A percentile compares a stretch with the other conserved stretches of the same genome.
phyloP scores from a whole-genome alignment of 2,888 invertebrate species.

The Netelia fuscicornis region DNA sequence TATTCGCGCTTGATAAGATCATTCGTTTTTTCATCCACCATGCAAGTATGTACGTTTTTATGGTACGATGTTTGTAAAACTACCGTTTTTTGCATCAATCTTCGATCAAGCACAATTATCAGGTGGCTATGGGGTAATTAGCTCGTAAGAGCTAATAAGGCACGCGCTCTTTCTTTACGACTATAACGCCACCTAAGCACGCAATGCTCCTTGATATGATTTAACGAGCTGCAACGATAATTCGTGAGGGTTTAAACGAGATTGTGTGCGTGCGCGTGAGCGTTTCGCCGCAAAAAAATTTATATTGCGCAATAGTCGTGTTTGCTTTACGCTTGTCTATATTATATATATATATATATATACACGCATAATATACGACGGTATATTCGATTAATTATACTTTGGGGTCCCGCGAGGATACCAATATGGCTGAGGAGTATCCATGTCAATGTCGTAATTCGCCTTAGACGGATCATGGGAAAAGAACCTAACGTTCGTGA shows the following conservation, averaged over 20 bases:
- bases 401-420: conserved; percentile 60
- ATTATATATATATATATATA: conserved; percentile 39
- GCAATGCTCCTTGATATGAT: conserved; percentile 18
- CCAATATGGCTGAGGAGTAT: conserved; percentile 50
- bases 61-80: not conserved
- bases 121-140: conserved; percentile 19
- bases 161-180: not conserved
- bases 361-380: conserved; percentile 8
- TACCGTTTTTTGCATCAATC: not conserved
- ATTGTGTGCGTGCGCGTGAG: conserved; percentile 10
- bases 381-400: conserved; percentile 47
- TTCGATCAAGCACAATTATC: conserved; percentile 8
- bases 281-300: conserved; percentile 29
- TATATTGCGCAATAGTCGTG: not conserved
- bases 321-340: conserved; percentile 13
- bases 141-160: conserved; percentile 27
- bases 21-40: not conserved
- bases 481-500: conserved; percentile 24
- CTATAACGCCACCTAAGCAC: too few relatives aligned
- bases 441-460: conserved; percentile 60
- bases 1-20: not conserved
- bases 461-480: conserved; percentile 19
- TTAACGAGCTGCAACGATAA: conserved; percentile 53
- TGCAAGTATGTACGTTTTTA: not conserved
- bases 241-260: conserved; percentile 41